These are phyloP conservation scores for Metridium senile DNA, from an alignment of 92 coral and sea anemone genomes.

Conservation along the genomic window DNA sequence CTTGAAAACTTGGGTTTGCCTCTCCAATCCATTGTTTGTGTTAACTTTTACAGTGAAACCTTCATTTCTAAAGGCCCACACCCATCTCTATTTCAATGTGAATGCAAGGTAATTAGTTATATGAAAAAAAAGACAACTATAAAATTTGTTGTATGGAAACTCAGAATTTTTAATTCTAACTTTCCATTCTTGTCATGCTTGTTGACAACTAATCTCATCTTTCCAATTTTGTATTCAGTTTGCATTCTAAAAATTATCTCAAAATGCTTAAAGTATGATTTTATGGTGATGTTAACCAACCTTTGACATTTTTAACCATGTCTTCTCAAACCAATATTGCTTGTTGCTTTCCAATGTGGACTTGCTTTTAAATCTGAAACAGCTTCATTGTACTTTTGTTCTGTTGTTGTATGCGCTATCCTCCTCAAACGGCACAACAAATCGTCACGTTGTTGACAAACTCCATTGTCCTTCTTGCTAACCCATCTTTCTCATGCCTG, in stretches of 20 bases:
- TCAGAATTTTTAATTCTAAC: too few relatives aligned
- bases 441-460: constrained; percentile 16
- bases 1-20: constrained; percentile 64
- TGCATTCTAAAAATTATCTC: too few relatives aligned
- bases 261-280: too few relatives aligned
- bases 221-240: too few relatives aligned
- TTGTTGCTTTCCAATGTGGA: constrained; percentile 33
- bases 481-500: constrained; percentile 76
- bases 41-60: constrained; percentile 43
- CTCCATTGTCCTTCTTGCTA: constrained; percentile 35
- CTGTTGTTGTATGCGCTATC: constrained; percentile 34
- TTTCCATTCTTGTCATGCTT: too few relatives aligned
- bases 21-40: constrained; percentile 68
- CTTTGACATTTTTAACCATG: constrained; percentile 48
- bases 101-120: too few relatives aligned
- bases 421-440: constrained; percentile 25
- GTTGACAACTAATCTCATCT: too few relatives aligned
- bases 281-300: constrained; percentile 7
- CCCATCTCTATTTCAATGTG: constrained; percentile 64
- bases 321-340: constrained; percentile 47
- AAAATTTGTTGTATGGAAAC: too few relatives aligned
- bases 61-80: constrained; percentile 48
- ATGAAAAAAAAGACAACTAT: too few relatives aligned
- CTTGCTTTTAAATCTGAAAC: constrained; percentile 30
- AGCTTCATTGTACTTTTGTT: constrained; percentile 24